Evolutionary conservation across 2,888 invertebrate species (phyloP), one percentile per base, ranked within the genome.

Genomic region (Pammene fasciana): DNA sequence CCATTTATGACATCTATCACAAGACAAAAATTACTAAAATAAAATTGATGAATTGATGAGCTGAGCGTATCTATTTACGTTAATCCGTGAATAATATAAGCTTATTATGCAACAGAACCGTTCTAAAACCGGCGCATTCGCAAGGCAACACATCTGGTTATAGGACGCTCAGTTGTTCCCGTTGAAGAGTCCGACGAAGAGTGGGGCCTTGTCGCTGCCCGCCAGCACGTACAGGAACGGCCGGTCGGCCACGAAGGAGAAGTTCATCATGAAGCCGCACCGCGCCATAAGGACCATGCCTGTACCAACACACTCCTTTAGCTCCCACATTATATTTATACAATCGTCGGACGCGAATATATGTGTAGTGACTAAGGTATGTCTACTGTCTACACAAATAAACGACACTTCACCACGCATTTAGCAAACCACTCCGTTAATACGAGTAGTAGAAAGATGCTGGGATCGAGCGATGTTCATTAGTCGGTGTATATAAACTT

Each of bases 241-340:
- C n/a, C 84, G 88, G 78, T 93, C 86, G 36, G 89, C 92, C 71
- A 60, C 72, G 87, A 92, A 90, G 70, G 66, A 67, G 48, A 74
- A 78, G 74, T 83, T 34, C 46, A 82, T 82, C 66, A 75, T 78
- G 18, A 74, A 79, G 65, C 85, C 85, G 78, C 89, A 88, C 68
- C 88, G 86, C 85, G 88, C 72, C 90, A 88, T 88, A 75, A 90
- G 14, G 86, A 88, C 88, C 88, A 90, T 86, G 82, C 88, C 90
- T 90, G 88, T 78, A 80, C 81, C 79, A 71, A 75, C 68, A 75
- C 65, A 65, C 59, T 70, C 67, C 57, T 66, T 71, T 71, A 68
- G 67, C 60, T 67, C 60, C 72, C 50, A 36, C 56, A 41, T 60
- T 3, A 54, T n/a, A n/a, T n/a, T n/a, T n/a, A 50, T 41, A 62